A percentile compares a stretch with the other conserved stretches of the same genome.
These are phyloP conservation scores for Pungitius pungitius DNA, from an alignment of 2,113 vertebrate genomes.

Conservation along the genomic window DNA sequence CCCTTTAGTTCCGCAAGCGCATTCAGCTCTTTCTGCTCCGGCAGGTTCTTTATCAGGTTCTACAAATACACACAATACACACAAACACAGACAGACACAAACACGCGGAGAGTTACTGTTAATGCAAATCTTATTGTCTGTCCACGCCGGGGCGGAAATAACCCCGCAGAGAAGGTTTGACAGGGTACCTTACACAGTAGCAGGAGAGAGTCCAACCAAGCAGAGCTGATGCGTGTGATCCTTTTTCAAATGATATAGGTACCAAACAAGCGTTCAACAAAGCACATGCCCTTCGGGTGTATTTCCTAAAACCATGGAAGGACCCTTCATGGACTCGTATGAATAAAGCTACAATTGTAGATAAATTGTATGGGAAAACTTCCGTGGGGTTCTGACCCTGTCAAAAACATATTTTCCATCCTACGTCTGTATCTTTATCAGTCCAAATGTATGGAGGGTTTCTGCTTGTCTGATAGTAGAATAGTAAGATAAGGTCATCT, in stretches of 20 bases:
- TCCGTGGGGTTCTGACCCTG: neutral
- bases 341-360: neutral
- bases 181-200: conserved; percentile 21
- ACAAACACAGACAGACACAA: conserved; percentile 16
- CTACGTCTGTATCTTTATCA: conserved; percentile 1
- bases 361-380: neutral
- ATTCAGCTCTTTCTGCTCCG: conserved; percentile 92
- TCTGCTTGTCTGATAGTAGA: neutral
- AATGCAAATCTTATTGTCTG: conserved; percentile 59
- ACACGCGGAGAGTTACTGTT: conserved; percentile 28
- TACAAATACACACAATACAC: conserved; percentile 61
- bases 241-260: neutral
- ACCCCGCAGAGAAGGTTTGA: conserved; percentile 25
- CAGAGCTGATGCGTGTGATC: conserved; percentile 7
- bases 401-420: conserved; percentile 8
- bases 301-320: neutral
- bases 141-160: conserved; percentile 37
- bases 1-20: conserved; percentile 90
- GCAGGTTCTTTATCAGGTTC: conserved; percentile 97
- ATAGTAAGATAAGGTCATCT: conserved; percentile 35
- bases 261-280: neutral
- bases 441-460: neutral
- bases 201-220: conserved; percentile 9
- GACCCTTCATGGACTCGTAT: neutral
- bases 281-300: neutral